Percentiles rank a stretch among this genome's conserved stretches.
Evolutionary conservation across 2,888 invertebrate species (phyloP).

Genomic region (Piscicola geometra): DNA sequence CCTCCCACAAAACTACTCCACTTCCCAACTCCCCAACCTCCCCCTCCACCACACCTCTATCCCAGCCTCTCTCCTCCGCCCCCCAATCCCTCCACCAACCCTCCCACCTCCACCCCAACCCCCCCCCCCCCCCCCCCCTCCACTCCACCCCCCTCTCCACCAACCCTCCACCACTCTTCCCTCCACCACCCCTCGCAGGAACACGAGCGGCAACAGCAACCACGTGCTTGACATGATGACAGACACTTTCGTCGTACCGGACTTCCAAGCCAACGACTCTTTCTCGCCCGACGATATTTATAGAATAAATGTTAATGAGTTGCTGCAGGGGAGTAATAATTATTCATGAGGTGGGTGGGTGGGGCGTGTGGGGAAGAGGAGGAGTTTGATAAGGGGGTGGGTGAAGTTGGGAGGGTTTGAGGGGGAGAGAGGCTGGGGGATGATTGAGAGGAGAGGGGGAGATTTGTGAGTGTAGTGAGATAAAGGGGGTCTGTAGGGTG

Average conservation of each 20-base stretch:
- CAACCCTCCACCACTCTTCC: no score
- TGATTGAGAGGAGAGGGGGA: no score
- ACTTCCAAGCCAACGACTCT: constrained; percentile 40
- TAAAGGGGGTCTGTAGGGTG: no score
- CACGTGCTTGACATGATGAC: constrained; percentile 29
- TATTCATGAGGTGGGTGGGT: neutral
- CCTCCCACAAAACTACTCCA: neutral
- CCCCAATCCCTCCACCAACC: no score
- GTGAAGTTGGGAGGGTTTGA: no score
- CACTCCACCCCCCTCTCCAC: no score
- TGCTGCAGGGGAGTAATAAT: constrained; percentile 39
- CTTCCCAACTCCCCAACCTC: neutral
- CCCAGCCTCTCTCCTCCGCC: no score
- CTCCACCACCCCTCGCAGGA: neutral
- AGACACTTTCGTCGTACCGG: constrained; percentile 34
- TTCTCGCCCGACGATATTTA: constrained; percentile 47
- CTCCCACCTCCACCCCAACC: no score
- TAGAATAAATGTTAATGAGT: constrained; percentile 46
- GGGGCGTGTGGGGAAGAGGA: neutral
- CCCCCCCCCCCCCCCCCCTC: no score
- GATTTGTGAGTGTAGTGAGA: no score
- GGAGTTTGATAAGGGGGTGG: neutral
- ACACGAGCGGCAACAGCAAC: constrained; percentile 17
- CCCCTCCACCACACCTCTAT: neutral
- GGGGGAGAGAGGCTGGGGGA: no score